Conservation (phyloP, 2,797 vertebrate genomes). For the Pagetopsis macropterus region DNA sequence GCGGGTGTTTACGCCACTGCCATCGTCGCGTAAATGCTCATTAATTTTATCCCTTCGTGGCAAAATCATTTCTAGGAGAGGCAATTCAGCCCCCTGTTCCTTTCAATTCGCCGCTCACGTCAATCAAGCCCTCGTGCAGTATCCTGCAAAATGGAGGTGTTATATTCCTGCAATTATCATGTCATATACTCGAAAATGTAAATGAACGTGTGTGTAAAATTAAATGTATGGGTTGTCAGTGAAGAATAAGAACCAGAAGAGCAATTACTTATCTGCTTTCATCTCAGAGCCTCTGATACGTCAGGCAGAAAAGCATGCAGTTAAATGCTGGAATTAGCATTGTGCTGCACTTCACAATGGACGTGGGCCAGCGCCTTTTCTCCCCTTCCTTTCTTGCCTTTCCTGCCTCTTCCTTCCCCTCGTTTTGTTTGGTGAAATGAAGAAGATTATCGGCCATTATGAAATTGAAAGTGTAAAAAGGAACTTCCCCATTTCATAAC, state of each 20-base stretch:
- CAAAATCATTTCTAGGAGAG: conserved; percentile 94
- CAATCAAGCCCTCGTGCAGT: conserved; percentile 93
- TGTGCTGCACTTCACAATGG: conserved; percentile 95
- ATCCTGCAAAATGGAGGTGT: conserved; percentile 99
- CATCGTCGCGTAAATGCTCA: conserved; percentile 94
- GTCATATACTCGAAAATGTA: conserved; percentile 99
- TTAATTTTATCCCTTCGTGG: conserved; percentile 98
- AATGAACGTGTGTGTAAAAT: conserved; percentile 99
- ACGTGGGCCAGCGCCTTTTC: conserved; percentile 93
- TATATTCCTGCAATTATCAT: conserved; percentile 99
- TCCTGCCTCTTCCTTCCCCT: conserved; percentile 30
- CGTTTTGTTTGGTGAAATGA: conserved; percentile 94
- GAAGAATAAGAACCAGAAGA: conserved; percentile 99
- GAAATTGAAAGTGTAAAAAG: conserved; percentile 90
- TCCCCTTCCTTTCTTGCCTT: conserved; percentile 87
- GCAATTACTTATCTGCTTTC: conserved; percentile 99
- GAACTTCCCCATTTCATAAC: conserved; percentile 87
- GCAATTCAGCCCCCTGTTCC: conserved; percentile 99
- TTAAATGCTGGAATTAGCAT: conserved; percentile 99
- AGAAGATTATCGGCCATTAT: conserved; percentile 95
- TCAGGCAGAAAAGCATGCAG: conserved; percentile 99
- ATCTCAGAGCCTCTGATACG: conserved; percentile 99
- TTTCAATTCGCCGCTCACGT: conserved; percentile 99
- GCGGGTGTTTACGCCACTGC: conserved; percentile 95
- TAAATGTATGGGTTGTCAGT: conserved; percentile 99